Evolutionary conservation across 1,140 invertebrate genomes (phyloP).

Genomic region (Conus ventricosus): DNA sequence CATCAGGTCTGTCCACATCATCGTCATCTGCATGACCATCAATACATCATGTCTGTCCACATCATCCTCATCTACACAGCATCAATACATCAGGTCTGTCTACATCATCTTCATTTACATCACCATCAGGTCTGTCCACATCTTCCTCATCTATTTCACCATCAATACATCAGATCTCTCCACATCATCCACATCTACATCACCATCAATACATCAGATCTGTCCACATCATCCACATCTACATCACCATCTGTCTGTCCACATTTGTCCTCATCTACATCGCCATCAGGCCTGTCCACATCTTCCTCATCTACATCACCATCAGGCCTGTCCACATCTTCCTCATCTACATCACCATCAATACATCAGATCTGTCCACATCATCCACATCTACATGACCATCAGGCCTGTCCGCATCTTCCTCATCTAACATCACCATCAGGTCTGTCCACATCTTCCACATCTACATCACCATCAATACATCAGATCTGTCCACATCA

Average conservation of each 20-base stretch:
- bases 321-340: conserved; percentile 64
- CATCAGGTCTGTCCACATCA: no score
- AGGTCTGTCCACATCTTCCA: conserved; percentile 64
- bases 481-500: no score
- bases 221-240: no score
- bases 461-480: conserved; percentile 70
- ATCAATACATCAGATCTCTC: no score
- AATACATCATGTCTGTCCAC: conserved; percentile 54
- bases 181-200: not conserved
- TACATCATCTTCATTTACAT: conserved; percentile 46
- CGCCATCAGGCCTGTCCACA: conserved; percentile 36
- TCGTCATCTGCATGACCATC: no score
- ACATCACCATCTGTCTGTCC: conserved; percentile 26
- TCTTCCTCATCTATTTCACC: not conserved
- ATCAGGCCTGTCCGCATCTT: no score
- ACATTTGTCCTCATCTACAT: conserved; percentile 63
- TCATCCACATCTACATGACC: conserved; percentile 71
- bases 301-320: no score
- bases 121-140: conserved; percentile 62
- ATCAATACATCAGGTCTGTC: no score
- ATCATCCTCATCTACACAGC: conserved; percentile 63
- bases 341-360: conserved; percentile 55
- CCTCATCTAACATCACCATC: no score
- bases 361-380: conserved; percentile 63
- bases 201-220: no score